A percentile compares a stretch with the other conserved stretches of the same genome.
Conservation (phyloP, 1,140 invertebrate species). For the Drosophila tsacasi region DNA sequence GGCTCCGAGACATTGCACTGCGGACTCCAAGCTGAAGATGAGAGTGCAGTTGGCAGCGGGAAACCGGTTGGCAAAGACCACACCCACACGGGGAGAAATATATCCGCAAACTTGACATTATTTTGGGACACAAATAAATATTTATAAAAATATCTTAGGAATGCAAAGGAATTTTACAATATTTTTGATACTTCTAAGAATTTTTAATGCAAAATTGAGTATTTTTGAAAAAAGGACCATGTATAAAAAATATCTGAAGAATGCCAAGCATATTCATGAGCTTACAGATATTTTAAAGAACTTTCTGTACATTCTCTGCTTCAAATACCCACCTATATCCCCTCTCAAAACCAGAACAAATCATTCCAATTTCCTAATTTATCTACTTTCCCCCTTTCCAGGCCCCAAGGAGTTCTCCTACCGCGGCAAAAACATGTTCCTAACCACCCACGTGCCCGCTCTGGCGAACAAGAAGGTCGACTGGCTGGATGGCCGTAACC, state of each 20-base stretch:
- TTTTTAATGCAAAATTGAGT: background rate
- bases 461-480: slow-evolving; percentile 92
- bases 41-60: slow-evolving; percentile 17
- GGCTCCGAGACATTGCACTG: slow-evolving; percentile 54
- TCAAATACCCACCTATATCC: background rate
- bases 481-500: slow-evolving; percentile 95
- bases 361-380: background rate
- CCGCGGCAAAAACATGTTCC: slow-evolving; percentile 95
- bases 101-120: slow-evolving; percentile 1
- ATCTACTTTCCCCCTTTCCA: slow-evolving; percentile 30
- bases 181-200: background rate
- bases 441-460: slow-evolving; percentile 92
- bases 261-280: too few relatives aligned
- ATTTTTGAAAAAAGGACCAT: too few relatives aligned
- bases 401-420: slow-evolving; percentile 96
- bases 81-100: slow-evolving; percentile 22
- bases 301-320: background rate
- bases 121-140: background rate
- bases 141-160: background rate
- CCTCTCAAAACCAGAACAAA: background rate
- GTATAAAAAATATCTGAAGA: too few relatives aligned
- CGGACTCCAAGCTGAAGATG: slow-evolving; percentile 19
- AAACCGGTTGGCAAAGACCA: slow-evolving; percentile 37
- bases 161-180: background rate
- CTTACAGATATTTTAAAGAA: background rate